Percentiles rank a stretch among this genome's conserved stretches.
These are phyloP conservation scores for Ardeotis arabs DNA, from an alignment of 2,113 vertebrate species.

Conservation along the genomic window DNA sequence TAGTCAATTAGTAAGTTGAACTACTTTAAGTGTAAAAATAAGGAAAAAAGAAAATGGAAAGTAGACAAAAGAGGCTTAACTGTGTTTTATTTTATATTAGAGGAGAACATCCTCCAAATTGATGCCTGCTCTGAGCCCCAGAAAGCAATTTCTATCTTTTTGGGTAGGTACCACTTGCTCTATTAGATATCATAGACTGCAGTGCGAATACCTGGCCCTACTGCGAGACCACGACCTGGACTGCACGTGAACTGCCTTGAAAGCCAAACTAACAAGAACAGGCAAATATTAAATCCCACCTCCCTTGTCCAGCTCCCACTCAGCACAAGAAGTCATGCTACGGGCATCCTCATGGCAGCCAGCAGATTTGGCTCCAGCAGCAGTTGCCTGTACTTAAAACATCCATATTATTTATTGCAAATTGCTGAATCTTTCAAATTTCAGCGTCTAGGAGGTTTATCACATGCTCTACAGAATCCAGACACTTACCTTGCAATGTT, in stretches of 20 bases:
- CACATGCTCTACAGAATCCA: not conserved
- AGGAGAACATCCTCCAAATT: not conserved
- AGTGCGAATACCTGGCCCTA: not conserved
- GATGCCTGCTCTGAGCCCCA: not conserved
- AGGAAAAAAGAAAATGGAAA: rapidly evolving
- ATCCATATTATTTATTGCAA: not conserved
- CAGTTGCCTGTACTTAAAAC: not conserved
- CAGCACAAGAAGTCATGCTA: too few relatives aligned
- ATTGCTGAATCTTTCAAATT: not conserved
- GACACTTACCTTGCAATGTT: not conserved
- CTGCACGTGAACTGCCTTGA: not conserved
- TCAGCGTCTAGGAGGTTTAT: not conserved
- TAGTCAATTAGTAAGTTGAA: not conserved
- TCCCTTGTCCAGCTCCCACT: not conserved
- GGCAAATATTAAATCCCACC: not conserved
- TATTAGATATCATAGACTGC: rapidly evolving
- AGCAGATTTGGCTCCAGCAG: not conserved
- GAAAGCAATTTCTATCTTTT: not conserved
- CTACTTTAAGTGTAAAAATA: not conserved
- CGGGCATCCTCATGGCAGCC: not conserved
- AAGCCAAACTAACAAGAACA: not conserved
- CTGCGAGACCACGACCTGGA: not conserved
- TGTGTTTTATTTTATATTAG: not conserved
- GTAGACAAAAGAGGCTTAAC: not conserved
- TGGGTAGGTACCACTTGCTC: not conserved